A percentile compares a stretch with the other conserved stretches of the same genome.
phyloP scores from a whole-genome alignment of 2,113 vertebrate genomes.

The Electrona antarctica region DNA sequence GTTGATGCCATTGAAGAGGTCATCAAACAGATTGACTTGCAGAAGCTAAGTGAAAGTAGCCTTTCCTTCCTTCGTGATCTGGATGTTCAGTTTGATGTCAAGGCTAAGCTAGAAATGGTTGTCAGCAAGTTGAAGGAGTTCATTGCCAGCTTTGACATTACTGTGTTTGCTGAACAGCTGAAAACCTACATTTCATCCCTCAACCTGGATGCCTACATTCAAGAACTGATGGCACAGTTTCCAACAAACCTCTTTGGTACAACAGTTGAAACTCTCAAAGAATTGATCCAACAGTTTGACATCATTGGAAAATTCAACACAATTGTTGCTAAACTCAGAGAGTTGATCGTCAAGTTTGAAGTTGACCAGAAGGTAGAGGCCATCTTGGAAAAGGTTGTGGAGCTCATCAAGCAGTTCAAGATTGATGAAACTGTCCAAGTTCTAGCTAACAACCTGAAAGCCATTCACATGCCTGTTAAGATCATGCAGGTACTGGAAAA shows the following conservation, averaged over 20 bases:
- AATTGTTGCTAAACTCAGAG: constrained; percentile 70
- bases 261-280: constrained; percentile 60
- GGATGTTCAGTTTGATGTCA: constrained; percentile 69
- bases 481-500: constrained; percentile 64
- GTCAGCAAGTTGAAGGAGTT: constrained; percentile 72
- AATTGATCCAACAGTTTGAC: constrained; percentile 76
- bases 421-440: constrained; percentile 79
- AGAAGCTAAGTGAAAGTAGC: constrained; percentile 71
- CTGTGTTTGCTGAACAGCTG: constrained; percentile 61
- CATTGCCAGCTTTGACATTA: constrained; percentile 78
- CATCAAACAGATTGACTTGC: constrained; percentile 75
- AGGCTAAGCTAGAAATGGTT: constrained; percentile 59
- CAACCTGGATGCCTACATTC: constrained; percentile 59
- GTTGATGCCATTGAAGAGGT: constrained; percentile 73
- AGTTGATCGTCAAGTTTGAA: constrained; percentile 79
- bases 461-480: constrained; percentile 72
- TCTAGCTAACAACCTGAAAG: constrained; percentile 70
- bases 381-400: constrained; percentile 80
- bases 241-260: constrained; percentile 68
- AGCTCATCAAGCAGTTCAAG: constrained; percentile 80
- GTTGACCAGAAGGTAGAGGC: constrained; percentile 78
- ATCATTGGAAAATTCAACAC: constrained; percentile 77
- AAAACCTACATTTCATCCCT: constrained; percentile 61
- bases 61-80: constrained; percentile 81
- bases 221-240: constrained; percentile 61